phyloP scores from a whole-genome alignment of 2,113 vertebrate genomes.

The Crotalus helleri region DNA sequence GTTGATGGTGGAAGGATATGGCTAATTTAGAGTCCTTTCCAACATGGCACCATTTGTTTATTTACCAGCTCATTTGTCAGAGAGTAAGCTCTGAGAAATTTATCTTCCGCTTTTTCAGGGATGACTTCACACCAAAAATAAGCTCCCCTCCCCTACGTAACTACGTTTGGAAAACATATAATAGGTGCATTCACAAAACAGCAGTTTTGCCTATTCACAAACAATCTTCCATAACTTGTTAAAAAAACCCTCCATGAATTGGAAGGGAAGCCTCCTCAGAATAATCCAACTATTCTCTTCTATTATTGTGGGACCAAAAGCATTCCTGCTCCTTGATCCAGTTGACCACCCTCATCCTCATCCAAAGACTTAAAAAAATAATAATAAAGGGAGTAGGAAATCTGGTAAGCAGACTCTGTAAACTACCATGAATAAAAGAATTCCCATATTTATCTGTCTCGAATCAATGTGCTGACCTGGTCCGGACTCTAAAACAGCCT shows the following conservation, averaged over 20 bases:
- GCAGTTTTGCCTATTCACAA: neutral
- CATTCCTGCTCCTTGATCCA: neutral
- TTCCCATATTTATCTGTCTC: neutral
- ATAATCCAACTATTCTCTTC: neutral
- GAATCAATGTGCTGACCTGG: neutral
- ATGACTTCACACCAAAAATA: neutral
- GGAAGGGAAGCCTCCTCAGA: neutral
- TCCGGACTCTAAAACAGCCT: slow-evolving; percentile 19
- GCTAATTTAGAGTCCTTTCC: neutral
- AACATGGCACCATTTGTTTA: neutral
- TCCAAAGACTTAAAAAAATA: neutral
- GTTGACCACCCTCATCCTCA: neutral
- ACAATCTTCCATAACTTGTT: neutral
- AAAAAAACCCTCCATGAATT: neutral
- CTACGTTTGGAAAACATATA: neutral
- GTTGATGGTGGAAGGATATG: neutral
- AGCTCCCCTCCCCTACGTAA: neutral
- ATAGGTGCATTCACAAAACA: neutral
- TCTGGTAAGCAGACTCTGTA: neutral
- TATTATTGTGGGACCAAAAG: neutral
- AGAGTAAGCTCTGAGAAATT: neutral
- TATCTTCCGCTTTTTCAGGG: neutral
- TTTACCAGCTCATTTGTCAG: neutral
- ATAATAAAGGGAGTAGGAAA: neutral
- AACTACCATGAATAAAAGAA: neutral